phyloP scores from a whole-genome alignment of 2,888 invertebrate genomes.

The Himalopsyche tibetana region DNA sequence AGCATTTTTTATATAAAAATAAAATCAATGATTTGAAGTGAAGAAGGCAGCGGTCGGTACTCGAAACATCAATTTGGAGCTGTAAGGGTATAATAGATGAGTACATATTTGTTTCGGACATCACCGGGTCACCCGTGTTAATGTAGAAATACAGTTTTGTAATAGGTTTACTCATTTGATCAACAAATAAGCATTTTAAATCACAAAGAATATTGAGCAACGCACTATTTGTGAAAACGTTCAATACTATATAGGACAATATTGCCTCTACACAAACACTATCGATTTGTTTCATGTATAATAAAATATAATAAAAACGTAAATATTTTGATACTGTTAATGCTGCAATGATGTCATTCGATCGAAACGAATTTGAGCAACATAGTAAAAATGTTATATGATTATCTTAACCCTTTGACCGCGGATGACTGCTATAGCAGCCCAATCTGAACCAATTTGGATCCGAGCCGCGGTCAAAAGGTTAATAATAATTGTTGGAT shows the following conservation, averaged over 20 bases:
- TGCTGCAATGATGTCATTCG: not conserved
- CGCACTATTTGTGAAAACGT: not conserved
- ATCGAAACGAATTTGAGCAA: slow-evolving; percentile 17
- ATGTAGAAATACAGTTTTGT: too few species aligned
- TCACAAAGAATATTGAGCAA: slow-evolving; percentile 27
- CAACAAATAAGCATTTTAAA: slow-evolving; percentile 14
- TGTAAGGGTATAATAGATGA: too few species aligned
- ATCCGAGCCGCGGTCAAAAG: too few species aligned
- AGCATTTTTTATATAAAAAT: too few species aligned
- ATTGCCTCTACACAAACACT: not conserved
- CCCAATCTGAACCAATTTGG: too few species aligned
- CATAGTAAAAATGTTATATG: not conserved
- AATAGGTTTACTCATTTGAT: not conserved
- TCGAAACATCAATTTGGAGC: too few species aligned
- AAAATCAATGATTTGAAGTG: too few species aligned
- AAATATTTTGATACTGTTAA: not conserved
- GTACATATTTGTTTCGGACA: too few species aligned
- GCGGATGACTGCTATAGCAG: too few species aligned
- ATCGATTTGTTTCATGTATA: not conserved
- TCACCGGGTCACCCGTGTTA: too few species aligned
- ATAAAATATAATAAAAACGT: not conserved
- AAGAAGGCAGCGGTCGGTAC: too few species aligned
- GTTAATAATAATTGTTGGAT: not conserved
- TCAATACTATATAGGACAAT: not conserved
- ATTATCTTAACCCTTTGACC: too few species aligned